Base-by-base conservation (phyloP, 2,113 vertebrate genomes). In the Rhabdomys dilectus region DNA sequence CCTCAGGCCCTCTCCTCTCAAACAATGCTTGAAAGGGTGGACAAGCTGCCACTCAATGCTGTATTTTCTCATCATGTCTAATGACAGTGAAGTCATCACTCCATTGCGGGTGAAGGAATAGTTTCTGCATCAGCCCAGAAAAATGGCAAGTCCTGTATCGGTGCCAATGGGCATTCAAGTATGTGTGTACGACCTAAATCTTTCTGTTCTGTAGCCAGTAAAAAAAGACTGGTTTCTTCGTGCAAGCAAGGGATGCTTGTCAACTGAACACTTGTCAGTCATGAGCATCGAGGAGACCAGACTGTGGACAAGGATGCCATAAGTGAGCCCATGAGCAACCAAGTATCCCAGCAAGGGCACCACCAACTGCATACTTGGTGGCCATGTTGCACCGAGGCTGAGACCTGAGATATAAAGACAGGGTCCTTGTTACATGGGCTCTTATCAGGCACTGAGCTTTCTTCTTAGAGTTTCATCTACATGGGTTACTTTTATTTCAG, bases 271-370 rank as follows among this genome's bases (percentile, higher is more conserved):
- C 56, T 31, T 56, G 7, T 31, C 19, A 31, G 31, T 81, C 66
- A 1, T 34, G 51, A 70, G 66, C 16, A 2, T 19, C 4, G 24
- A 34, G 39, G 42, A 82, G 17, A 58, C 16, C 15, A 51, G 6
- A 3, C 87, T 66, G 0, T 31, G 53, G 53, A 48, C 1, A 15
- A 29, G 6, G 11, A 11, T 2, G 45, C 64, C 1, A 0, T 16
- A 36, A 85, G 42, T 78, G 64, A 16, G 2, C 0, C 0, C 0
- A 3, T 21, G 39, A 17, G 5, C 56, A 45, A 0, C 1, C 53
- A 0, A 0, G 2, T 2, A 5, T 2, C 17, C 36, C 5, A 29
- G 0, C 1, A 4, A 9, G 13, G 0, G 19, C 15, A 0, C 12
- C 29, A 1, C 22, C 36, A 1, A 15, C 26, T 15, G 7, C 24